phyloP scores from a whole-genome alignment of 2,113 vertebrate species.

The Falcunculus frontatus region DNA sequence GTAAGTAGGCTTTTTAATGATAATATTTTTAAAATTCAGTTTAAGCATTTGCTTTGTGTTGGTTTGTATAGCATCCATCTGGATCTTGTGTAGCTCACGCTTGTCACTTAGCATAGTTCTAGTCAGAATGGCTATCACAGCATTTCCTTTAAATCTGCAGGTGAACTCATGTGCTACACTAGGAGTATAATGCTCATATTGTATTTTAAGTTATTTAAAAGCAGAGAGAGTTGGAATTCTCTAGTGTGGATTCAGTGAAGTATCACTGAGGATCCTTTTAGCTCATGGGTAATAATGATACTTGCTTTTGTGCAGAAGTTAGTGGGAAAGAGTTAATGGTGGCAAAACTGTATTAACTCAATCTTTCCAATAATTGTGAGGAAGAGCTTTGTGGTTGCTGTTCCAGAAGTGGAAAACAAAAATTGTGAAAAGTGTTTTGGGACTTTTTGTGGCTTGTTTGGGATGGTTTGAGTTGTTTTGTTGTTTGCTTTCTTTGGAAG shows the following conservation, averaged over 20 bases:
- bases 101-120: not conserved
- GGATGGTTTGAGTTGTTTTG: not conserved
- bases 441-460: not conserved
- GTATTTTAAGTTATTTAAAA: not conserved
- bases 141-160: not conserved
- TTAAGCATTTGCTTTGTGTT: not conserved
- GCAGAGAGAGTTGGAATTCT: not conserved
- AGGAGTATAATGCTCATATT: not conserved
- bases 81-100: not conserved
- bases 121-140: not conserved
- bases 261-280: not conserved
- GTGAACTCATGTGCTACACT: not conserved
- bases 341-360: not conserved
- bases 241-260: not conserved
- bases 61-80: not conserved
- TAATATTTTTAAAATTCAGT: rapidly evolving
- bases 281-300: not conserved
- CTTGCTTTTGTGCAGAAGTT: not conserved
- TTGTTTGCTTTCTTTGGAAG: not conserved
- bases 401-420: not conserved
- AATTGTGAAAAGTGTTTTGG: not conserved
- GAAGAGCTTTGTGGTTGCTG: not conserved
- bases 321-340: not conserved
- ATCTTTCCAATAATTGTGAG: not conserved
- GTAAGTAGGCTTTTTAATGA: slow-evolving; percentile 74